Conservation (phyloP, 2,888 invertebrate species). For the Nysson spinosus region DNA sequence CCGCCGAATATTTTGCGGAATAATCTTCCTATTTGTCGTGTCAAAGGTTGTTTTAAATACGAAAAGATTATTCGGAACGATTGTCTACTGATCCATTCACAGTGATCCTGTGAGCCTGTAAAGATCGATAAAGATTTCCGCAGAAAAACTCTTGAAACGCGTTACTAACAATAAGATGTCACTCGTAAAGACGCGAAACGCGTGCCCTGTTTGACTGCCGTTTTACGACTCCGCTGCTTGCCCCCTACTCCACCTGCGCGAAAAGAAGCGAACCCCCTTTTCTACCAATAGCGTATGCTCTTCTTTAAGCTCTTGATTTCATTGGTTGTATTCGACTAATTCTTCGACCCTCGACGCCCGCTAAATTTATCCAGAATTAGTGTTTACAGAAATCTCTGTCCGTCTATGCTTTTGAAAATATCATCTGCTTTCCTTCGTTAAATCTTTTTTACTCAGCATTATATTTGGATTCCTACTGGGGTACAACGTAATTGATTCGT, state of each 20-base stretch:
- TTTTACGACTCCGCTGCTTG: conserved; percentile 13
- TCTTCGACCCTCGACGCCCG: no score
- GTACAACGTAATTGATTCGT: no score
- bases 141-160: conserved; percentile 1
- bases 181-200: conserved; percentile 29
- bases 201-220: conserved; percentile 39
- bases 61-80: not conserved
- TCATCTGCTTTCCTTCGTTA: no score
- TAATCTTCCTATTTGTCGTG: not conserved
- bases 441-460: no score
- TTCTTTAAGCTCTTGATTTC: conserved; percentile 2
- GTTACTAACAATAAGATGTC: conserved; percentile 21
- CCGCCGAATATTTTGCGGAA: conserved; percentile 21
- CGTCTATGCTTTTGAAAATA: no score
- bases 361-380: no score
- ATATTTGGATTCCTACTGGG: no score
- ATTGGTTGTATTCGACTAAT: not conserved
- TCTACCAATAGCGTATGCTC: conserved; percentile 1
- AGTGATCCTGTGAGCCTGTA: not conserved
- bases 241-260: conserved; percentile 13
- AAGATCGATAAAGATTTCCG: not conserved
- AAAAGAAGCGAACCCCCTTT: conserved; percentile 8
- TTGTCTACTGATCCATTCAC: no score
- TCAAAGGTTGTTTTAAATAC: not conserved
- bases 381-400: no score